Evolutionary conservation across 2,797 vertebrate species (phyloP), one percentile per base, ranked within the genome.

Genomic region (Microctenopoma lineatum): DNA sequence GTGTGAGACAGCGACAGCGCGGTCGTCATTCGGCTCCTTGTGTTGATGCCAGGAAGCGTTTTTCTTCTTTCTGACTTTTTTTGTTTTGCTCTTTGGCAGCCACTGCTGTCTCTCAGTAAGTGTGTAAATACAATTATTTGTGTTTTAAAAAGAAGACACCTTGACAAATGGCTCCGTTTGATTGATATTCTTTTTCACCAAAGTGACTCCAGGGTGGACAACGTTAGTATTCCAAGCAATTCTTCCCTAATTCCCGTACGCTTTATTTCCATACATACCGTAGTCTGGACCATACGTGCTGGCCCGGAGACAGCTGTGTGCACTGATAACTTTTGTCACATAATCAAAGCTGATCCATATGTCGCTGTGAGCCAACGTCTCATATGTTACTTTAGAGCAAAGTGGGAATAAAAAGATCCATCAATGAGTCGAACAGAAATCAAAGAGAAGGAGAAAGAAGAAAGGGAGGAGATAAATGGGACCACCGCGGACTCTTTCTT

Each of bases 301-400:
- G 66, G 60, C 73, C 64, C 46, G 0, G 18, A 78, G 72, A 78
- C 83, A 80, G 65, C 77, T 71, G 66, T 67, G 75, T 64, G 65
- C 55, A 51, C 15, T 74, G 85, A 90, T 90, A 86, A 76, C 72
- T 84, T 75, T 54, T 87, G 89, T 80, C 82, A 83, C 70, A 77
- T 77, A 84, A 90, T 92, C 88, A 92, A 91, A 91, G 88, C 81
- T 78, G 84, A 89, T 82, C 89, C 88, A 80, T 56, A 26, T 8
- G 32, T 34, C 7, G 77, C 86, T 85, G 45, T 70, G 70, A 83
- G 85, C 81, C 77, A 71, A 79, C 84, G 71, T 79, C 82, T 83
- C 78, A 81, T 71, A 84, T 86, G 80, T 86, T 36, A 66, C 80
- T 87, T 87, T 75, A 46, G 61, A 89, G 80, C 74, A 89, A 84